Conservation (phyloP, 2,797 vertebrate species). For the Tiaroga cobitis region DNA sequence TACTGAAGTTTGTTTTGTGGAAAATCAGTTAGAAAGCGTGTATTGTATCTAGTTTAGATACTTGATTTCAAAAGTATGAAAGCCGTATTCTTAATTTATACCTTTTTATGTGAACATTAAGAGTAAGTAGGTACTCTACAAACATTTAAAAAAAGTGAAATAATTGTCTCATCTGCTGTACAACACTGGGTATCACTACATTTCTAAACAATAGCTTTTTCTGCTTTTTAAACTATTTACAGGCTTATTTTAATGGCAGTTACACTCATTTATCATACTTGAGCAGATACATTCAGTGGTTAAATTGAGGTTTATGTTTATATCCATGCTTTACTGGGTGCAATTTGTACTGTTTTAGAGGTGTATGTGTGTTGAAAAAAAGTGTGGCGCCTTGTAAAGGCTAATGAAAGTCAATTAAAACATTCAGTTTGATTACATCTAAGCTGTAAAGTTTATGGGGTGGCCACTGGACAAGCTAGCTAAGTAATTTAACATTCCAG, state of each 20-base stretch:
- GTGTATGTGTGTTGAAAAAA: conserved; percentile 11
- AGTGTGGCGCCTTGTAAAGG: conserved; percentile 45
- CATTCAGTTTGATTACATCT: conserved; percentile 49
- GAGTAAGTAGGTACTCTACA: background rate
- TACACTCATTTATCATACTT: conserved; percentile 19
- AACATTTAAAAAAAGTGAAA: background rate
- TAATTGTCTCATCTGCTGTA: background rate
- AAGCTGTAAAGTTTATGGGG: conserved; percentile 54
- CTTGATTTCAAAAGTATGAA: background rate
- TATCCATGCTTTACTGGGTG: conserved; percentile 7
- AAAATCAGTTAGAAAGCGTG: background rate
- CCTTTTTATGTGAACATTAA: background rate
- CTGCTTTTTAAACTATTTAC: conserved; percentile 16
- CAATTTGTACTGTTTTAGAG: conserved; percentile 43
- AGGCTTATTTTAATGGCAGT: conserved; percentile 17
- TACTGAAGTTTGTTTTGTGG: background rate
- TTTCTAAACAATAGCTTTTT: background rate
- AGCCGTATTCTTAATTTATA: background rate
- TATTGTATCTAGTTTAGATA: background rate
- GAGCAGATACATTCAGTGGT: background rate
- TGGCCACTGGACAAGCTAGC: conserved; percentile 33
- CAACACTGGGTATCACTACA: background rate
- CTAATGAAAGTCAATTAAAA: conserved; percentile 57
- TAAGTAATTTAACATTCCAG: conserved; percentile 24
- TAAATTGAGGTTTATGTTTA: conserved; percentile 34